Conservation (phyloP, 1,140 invertebrate genomes). For the Andrena cerasifolii region DNA sequence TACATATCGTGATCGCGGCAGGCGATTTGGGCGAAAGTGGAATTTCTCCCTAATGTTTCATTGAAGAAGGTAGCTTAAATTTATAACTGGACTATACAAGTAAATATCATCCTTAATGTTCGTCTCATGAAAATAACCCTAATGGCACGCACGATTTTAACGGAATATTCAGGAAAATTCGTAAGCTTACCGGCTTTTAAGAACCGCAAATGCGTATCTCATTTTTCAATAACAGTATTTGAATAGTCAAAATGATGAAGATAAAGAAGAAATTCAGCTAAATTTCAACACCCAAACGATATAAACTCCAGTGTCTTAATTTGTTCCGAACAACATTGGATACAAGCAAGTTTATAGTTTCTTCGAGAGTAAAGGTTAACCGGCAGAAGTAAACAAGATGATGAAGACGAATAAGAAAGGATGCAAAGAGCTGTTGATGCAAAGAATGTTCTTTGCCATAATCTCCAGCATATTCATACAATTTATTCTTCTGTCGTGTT, state of each 20-base stretch:
- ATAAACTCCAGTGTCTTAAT: neutral
- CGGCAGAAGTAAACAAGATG: slow-evolving; percentile 47
- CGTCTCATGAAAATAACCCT: neutral
- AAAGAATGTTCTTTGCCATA: slow-evolving; percentile 80
- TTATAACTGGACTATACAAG: no score
- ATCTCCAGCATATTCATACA: slow-evolving; percentile 81
- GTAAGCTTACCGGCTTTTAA: slow-evolving; percentile 21
- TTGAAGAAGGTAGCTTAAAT: neutral
- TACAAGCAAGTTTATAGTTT: neutral
- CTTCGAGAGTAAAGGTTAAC: slow-evolving; percentile 33
- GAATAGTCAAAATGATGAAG: neutral
- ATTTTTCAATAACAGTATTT: neutral
- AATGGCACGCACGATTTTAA: slow-evolving; percentile 10
- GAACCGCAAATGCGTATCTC: neutral
- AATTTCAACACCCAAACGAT: neutral
- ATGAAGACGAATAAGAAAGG: slow-evolving; percentile 51
- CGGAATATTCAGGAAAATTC: slow-evolving; percentile 7
- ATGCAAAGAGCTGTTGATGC: slow-evolving; percentile 80
- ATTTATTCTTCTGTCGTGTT: slow-evolving; percentile 81
- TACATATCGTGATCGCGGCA: no score
- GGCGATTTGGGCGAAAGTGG: no score
- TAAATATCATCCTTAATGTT: neutral
- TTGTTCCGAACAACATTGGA: neutral
- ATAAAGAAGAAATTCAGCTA: neutral
- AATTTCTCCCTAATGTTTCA: no score